Conservation (phyloP, 2,113 vertebrate species). For the Megaceryle maxima region DNA sequence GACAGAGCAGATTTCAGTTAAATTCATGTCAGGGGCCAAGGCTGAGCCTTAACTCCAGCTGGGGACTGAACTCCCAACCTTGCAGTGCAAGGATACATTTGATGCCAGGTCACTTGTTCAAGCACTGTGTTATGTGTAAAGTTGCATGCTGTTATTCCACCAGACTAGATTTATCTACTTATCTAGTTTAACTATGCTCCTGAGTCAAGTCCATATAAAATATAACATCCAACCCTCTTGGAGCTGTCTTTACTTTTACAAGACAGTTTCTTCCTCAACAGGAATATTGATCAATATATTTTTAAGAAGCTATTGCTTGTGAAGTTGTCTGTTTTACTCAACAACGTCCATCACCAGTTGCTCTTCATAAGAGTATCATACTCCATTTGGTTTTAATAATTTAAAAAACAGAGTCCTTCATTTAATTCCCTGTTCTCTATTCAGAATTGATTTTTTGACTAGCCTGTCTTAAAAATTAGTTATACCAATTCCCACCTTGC, state of each 20-base stretch:
- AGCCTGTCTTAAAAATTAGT: neutral
- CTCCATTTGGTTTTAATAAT: neutral
- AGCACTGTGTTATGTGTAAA: neutral
- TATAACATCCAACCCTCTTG: neutral
- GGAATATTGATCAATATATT: neutral
- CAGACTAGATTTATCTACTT: neutral
- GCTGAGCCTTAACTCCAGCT: neutral
- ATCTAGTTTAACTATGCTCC: neutral
- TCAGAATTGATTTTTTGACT: neutral
- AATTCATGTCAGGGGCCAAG: neutral
- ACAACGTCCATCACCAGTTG: neutral
- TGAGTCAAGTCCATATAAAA: neutral
- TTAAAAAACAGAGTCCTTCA: neutral
- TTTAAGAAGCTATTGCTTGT: neutral
- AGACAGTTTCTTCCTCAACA: neutral
- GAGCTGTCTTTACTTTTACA: neutral
- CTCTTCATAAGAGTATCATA: neutral
- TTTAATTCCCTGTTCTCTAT: neutral
- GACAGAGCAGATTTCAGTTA: neutral
- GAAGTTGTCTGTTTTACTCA: neutral
- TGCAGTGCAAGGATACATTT: neutral
- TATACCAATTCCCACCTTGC: neutral
- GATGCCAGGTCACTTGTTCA: neutral
- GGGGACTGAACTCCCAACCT: slow-evolving; percentile 9
- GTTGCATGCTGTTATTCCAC: neutral